These are phyloP conservation scores for Koerneria pararmatus DNA, from an alignment of 2,888 invertebrate species.

Conservation along the genomic window DNA sequence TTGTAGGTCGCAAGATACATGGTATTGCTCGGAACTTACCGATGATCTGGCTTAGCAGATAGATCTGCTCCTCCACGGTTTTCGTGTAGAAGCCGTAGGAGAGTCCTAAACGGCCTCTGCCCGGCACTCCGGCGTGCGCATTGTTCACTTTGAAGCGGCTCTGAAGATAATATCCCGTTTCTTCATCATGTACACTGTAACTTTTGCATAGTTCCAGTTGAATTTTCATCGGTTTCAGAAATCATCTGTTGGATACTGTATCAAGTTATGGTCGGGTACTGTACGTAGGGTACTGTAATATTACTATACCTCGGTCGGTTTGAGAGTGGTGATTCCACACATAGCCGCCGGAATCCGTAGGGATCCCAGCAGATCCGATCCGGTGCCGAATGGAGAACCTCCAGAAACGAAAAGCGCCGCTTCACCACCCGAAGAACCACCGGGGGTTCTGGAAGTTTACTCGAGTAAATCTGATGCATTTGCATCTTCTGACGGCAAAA, in stretches of 20 bases:
- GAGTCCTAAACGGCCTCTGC: conserved; percentile 45
- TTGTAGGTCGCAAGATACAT: too few species aligned
- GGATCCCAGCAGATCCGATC: conserved; percentile 64
- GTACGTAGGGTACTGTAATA: too few species aligned
- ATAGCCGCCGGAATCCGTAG: conserved; percentile 63
- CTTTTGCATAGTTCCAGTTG: too few species aligned
- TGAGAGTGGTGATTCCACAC: conserved; percentile 63
- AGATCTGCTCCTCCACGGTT: conserved; percentile 47
- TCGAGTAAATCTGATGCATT: too few species aligned
- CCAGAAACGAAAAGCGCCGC: conserved; percentile 62
- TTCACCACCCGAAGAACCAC: conserved; percentile 64
- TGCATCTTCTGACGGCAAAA: too few species aligned
- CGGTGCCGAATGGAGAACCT: conserved; percentile 63
- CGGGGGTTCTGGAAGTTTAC: conserved; percentile 58
- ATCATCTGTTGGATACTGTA: too few species aligned
- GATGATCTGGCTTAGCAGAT: conserved; percentile 32
- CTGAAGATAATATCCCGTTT: conserved; percentile 22
- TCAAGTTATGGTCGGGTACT: too few species aligned
- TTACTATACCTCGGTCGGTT: conserved; percentile 60
- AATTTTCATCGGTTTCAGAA: too few species aligned
- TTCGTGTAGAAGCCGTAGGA: conserved; percentile 55
- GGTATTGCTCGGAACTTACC: too few species aligned
- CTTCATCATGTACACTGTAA: neutral
- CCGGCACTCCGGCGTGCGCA: conserved; percentile 51
- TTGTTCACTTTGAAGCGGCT: conserved; percentile 38